These are phyloP conservation scores for Melanotaenia nigrans DNA, from an alignment of 2,797 vertebrate species.

Conservation along the genomic window DNA sequence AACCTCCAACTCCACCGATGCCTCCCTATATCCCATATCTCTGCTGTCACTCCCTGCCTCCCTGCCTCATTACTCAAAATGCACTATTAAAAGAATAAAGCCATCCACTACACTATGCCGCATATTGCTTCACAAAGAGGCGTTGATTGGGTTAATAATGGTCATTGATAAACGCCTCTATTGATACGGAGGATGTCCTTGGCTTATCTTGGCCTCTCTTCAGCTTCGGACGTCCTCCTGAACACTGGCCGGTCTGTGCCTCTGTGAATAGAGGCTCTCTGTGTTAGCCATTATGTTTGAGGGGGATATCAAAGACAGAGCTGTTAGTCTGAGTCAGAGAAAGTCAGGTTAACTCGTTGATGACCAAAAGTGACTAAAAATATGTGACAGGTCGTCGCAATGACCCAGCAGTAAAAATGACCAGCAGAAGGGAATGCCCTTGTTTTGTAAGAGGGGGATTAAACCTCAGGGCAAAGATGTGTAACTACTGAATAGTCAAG, in stretches of 20 bases:
- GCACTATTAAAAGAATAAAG: slow-evolving; percentile 75
- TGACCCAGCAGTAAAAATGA: slow-evolving; percentile 76
- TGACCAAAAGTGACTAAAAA: slow-evolving; percentile 79
- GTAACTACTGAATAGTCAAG: slow-evolving; percentile 62
- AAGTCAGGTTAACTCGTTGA: slow-evolving; percentile 65
- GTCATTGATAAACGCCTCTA: slow-evolving; percentile 76
- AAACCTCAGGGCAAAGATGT: slow-evolving; percentile 56
- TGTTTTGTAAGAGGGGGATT: slow-evolving; percentile 56
- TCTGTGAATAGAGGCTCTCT: slow-evolving; percentile 72
- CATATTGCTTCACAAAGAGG: slow-evolving; percentile 75
- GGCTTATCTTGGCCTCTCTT: slow-evolving; percentile 59
- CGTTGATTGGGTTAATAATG: slow-evolving; percentile 82
- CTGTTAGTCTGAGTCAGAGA: slow-evolving; percentile 53
- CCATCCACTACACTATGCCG: slow-evolving; percentile 64
- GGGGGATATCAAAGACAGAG: slow-evolving; percentile 67
- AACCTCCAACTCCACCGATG: slow-evolving; percentile 73
- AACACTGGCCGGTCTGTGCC: slow-evolving; percentile 72
- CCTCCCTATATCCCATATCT: slow-evolving; percentile 60
- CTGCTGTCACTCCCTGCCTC: slow-evolving; percentile 69
- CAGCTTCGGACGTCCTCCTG: slow-evolving; percentile 51
- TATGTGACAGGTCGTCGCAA: slow-evolving; percentile 51
- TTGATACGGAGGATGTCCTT: slow-evolving; percentile 79
- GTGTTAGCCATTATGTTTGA: slow-evolving; percentile 49
- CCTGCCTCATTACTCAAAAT: slow-evolving; percentile 73
- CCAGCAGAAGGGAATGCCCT: slow-evolving; percentile 73